Evolutionary conservation across 2,113 vertebrate species (phyloP), one percentile per base, ranked within the genome.

Genomic region (Aepyceros melampus): DNA sequence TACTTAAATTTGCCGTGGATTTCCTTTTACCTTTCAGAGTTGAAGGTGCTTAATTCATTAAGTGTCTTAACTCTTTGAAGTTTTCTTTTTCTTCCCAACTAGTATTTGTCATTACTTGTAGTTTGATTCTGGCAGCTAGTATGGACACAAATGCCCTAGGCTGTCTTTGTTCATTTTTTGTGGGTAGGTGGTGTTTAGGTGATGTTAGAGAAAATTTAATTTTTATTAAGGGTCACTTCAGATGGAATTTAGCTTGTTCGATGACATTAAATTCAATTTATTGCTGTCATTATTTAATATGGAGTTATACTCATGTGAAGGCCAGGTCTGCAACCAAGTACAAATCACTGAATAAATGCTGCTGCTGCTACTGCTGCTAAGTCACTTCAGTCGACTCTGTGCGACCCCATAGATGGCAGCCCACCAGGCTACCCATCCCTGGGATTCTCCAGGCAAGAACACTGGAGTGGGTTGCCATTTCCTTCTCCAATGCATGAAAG

Each of bases 101-200:
- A 87, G 82, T 96, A 67, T 96, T 94, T 96, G 71, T 97, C 74
- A 97, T 96, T 84, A 94, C 27, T 60, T 84, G 47, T 13, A 94
- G 58, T 93, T 97, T 88, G 47, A 64, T 97, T 94, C 95, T 94
- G 94, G 49, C 94, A 97, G 27, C 43, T 87, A 78, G 15, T 47
- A 95, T 82, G 87, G 76, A 92, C 87, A 93, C 49, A 95, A 94
- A 17, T 94, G 64, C 93, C 92, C 93, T 62, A 97, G 98, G 96
- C 97, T 96, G 87, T 56, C 56, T 93, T 93, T 97, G 78, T 96
- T 97, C 91, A 85, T 97, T 95, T 95, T 85, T 97, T 88, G 14
- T 90, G 87, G 91, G 96, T 97, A 96, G 95, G 93, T 96, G 97
- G 97, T 97, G 78, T 55, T 83, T 98, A 97, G 95, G 95, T 97